A percentile compares a stretch with the other conserved stretches of the same genome.
These are phyloP conservation scores for Eudyptes chrysolophus DNA, from an alignment of 2,113 vertebrate species.

Conservation along the genomic window DNA sequence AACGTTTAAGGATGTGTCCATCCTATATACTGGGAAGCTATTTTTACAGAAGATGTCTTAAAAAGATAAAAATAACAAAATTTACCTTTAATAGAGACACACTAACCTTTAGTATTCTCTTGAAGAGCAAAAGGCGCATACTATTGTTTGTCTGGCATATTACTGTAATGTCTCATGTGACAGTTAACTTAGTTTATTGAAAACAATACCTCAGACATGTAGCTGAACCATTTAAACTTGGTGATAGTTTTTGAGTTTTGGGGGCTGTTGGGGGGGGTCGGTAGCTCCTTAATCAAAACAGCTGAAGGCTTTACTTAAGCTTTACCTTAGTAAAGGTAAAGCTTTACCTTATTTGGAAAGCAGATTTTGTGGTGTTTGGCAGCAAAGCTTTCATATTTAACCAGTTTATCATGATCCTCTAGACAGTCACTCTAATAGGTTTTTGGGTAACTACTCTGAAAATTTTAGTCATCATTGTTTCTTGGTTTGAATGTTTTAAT, in stretches of 20 bases:
- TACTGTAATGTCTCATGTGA: not conserved
- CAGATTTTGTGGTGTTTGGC: not conserved
- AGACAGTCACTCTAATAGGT: not conserved
- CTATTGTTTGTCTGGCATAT: not conserved
- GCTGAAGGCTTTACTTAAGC: not conserved
- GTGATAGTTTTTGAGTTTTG: not conserved
- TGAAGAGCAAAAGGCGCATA: not conserved
- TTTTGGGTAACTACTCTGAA: not conserved
- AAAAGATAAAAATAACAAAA: not conserved
- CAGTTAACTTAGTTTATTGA: not conserved
- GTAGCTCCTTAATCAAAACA: not conserved
- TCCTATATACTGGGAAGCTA: not conserved
- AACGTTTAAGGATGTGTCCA: not conserved
- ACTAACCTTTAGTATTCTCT: not conserved
- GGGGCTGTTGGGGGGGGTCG: rapidly evolving
- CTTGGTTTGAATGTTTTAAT: not conserved
- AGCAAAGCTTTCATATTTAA: not conserved
- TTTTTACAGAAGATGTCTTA: not conserved
- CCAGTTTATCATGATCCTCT: not conserved
- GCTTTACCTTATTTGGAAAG: not conserved
- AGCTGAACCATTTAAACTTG: not conserved
- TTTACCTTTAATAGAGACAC: not conserved
- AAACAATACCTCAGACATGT: not conserved
- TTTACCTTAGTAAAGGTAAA: not conserved
- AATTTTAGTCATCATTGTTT: not conserved